Base-by-base conservation (phyloP, 1,140 invertebrate species). In the Ceratosolen fusciceps region DNA sequence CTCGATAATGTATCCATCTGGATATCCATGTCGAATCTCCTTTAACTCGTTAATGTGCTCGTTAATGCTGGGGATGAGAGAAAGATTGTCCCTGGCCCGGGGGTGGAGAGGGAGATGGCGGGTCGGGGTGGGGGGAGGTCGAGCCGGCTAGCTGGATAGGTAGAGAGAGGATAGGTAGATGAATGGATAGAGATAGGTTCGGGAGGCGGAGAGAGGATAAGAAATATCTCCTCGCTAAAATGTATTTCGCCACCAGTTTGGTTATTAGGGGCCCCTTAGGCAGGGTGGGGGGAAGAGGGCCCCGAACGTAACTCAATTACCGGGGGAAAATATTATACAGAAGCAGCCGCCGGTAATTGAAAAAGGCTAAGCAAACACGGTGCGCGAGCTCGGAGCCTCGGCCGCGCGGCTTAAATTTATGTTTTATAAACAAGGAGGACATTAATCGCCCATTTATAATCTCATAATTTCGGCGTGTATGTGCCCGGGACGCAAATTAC, bases 361-460 rank as follows among this genome's bases (percentile, higher is more conserved):
- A 77, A 71, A 74, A 54, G 34, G 34, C 26, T 71, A 54, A 79
- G 31, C 68, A 79, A 68, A 79, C 77, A 73, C 31, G 26, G 29
- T 39, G 29, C 16, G 24, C 52, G 49, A 47, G 54, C 34, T 58
- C 37, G 62, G 62, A 43, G 21, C 54, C 34, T 3, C 1, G 16
- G 26, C 31, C 60, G 74, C 8, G 31, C 29, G 9, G 7, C 52
- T 37, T 12, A 16, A 81, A 81, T 77, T 81, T 81, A 81, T 81
- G 71, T 39, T 77, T 77, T 74, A 77, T 77, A 81, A 81, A 81
- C 80, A 81, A 80, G 80, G 80, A n/a, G 68, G 80, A 81, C 80
- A 71, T 81, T 81, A 81, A 81, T 81, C 80, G 80, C 68, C 74
- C 80, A 72, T 81, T 81, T 81, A 81, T 81, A 77, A 77, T 81